Base-by-base conservation (phyloP, 2,797 vertebrate genomes). In the Botia kubotai region DNA sequence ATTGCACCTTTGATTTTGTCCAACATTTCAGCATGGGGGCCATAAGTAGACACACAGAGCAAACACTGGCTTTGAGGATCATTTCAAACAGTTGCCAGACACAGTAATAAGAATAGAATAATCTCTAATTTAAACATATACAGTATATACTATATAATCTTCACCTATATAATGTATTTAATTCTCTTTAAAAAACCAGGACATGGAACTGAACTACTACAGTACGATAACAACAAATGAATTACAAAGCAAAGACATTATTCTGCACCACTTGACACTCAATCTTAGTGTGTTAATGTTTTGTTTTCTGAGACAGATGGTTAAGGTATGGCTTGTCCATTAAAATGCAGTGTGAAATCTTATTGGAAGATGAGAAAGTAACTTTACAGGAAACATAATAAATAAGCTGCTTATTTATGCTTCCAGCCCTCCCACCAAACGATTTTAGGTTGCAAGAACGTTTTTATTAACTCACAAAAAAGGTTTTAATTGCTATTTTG, bases 161-260 rank as follows among this genome's bases (percentile, higher is more conserved):
- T 71, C 67, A 46, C 21, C 17, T 53, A 53, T 33, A 60, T 66
- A 76, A 46, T 2, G 33, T 23, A 53, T 57, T 4, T 26, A 23
- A 65, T 55, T 19, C 33, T 72, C 57, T 74, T 17, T 75, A 67
- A 69, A 46, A 75, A 80, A 72, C 58, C 48, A 69, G 66, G 82
- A 80, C 73, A 83, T 14, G 69, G 11, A 26, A 21, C 11, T 66
- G 23, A 17, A 63, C 85, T 11, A 46, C 81, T 81, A 87, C 81
- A 84, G 63, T 81, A 60, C 79, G 87, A 72, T 85, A 65, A 88
- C 72, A 84, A 86, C 79, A 80, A 87, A 69, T 89, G 89, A 67
- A 85, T 77, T 60, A 58, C 33, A 53, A 48, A 13, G 62, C 69
- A 74, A 77, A 53, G 46, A 72, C 70, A 55, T 60, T 57, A n/a